Evolutionary conservation across 1,140 invertebrate genomes (phyloP).

Genomic region (Octopus bimaculoides): DNA sequence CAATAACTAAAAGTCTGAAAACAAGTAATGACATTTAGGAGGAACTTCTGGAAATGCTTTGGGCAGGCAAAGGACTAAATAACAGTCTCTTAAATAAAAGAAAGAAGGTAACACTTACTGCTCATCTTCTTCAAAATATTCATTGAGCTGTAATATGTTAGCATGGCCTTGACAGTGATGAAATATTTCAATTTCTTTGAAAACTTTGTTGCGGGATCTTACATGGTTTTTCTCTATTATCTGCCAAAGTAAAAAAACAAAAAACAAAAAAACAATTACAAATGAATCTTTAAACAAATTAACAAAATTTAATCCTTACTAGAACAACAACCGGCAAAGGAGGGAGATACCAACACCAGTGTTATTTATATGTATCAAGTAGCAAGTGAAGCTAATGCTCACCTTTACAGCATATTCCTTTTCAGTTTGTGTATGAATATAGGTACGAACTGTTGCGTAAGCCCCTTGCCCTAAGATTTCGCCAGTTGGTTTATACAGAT

Average conservation of each 20-base stretch:
- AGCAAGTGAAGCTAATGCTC: conserved; percentile 10
- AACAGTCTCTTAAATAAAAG: background rate
- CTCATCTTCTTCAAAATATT: conserved; percentile 96
- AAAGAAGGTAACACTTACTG: conserved; percentile 10
- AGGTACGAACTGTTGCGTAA: conserved; percentile 93
- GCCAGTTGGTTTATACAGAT: conserved; percentile 91
- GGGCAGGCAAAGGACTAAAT: background rate
- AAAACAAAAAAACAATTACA: too few relatives aligned
- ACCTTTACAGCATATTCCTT: conserved; percentile 94
- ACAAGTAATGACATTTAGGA: too few relatives aligned
- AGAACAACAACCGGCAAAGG: too few relatives aligned
- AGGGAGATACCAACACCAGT: too few relatives aligned
- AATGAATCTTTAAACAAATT: too few relatives aligned
- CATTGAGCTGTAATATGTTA: conserved; percentile 95
- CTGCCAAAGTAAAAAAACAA: conserved; percentile 35
- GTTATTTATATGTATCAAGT: too few relatives aligned
- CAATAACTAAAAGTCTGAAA: too few relatives aligned
- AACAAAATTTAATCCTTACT: too few relatives aligned
- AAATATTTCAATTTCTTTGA: conserved; percentile 98
- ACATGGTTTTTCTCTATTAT: conserved; percentile 94
- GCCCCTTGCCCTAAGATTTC: conserved; percentile 94
- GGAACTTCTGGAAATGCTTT: too few relatives aligned
- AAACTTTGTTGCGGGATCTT: conserved; percentile 86
- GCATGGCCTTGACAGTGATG: conserved; percentile 94
- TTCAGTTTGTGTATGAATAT: conserved; percentile 84